These are phyloP conservation scores for Bufo bufo DNA, from an alignment of 2,113 vertebrate genomes.

Conservation along the genomic window DNA sequence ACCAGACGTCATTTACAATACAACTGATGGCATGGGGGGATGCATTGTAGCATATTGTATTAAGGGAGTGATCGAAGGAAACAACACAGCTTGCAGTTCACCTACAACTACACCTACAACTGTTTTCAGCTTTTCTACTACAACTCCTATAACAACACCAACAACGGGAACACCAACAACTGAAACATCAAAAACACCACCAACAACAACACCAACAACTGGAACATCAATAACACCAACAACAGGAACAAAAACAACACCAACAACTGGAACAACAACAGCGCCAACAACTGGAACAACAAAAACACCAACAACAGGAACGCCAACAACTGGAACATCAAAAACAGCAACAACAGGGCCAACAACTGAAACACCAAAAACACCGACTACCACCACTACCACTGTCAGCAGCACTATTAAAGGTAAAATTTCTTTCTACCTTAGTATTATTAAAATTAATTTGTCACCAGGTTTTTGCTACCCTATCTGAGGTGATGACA, in stretches of 20 bases:
- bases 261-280: background rate
- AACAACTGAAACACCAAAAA: no score
- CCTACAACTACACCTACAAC: conserved; percentile 8
- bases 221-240: background rate
- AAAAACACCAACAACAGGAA: background rate
- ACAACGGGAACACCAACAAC: background rate
- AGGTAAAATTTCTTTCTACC: no score
- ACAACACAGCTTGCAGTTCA: background rate
- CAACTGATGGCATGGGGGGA: conserved; percentile 74
- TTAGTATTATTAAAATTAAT: no score
- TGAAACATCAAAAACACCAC: background rate
- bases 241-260: background rate
- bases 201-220: background rate
- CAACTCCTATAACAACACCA: background rate
- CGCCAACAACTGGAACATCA: background rate
- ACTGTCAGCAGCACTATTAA: no score
- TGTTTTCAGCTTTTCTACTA: conserved; percentile 31
- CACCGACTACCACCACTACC: no score
- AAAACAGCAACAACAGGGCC: no score
- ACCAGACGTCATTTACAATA: conserved; percentile 74
- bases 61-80: conserved; percentile 68
- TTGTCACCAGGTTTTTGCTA: no score
- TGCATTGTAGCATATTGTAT: conserved; percentile 71
- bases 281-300: background rate
- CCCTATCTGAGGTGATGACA: no score